These are phyloP conservation scores for Jaculus jaculus DNA, from an alignment of 2,113 vertebrate genomes.

Conservation along the genomic window DNA sequence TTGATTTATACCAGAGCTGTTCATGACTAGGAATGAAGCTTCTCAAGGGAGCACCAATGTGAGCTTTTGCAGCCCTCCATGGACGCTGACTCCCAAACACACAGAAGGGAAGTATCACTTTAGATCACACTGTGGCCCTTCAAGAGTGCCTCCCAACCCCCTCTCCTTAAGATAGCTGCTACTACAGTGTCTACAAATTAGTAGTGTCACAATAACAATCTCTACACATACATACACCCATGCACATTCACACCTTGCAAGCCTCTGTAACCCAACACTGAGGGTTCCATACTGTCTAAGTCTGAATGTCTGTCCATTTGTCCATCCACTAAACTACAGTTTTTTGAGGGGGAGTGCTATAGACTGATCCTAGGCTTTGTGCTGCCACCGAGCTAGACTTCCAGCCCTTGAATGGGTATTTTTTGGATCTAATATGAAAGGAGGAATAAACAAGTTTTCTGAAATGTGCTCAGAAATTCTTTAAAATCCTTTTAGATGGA, in stretches of 20 bases:
- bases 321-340: neutral
- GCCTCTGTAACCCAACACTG: conserved; percentile 2
- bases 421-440: conserved; percentile 34
- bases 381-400: neutral
- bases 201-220: neutral
- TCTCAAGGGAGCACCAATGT: neutral
- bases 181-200: neutral
- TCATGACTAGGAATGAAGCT: neutral
- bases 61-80: neutral
- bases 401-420: neutral
- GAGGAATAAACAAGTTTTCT: conserved; percentile 25
- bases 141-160: neutral
- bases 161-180: neutral
- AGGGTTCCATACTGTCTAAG: neutral
- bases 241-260: neutral
- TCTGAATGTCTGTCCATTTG: neutral
- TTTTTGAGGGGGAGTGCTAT: neutral
- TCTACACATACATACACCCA: neutral
- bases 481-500: conserved; percentile 49
- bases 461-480: conserved; percentile 38
- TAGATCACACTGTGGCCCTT: neutral
- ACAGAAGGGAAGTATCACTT: neutral
- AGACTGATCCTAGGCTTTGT: neutral
- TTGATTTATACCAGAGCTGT: neutral
- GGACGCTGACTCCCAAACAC: neutral